Base-by-base conservation (phyloP, 2,113 vertebrate genomes). In the Melanostigma gelatinosum region DNA sequence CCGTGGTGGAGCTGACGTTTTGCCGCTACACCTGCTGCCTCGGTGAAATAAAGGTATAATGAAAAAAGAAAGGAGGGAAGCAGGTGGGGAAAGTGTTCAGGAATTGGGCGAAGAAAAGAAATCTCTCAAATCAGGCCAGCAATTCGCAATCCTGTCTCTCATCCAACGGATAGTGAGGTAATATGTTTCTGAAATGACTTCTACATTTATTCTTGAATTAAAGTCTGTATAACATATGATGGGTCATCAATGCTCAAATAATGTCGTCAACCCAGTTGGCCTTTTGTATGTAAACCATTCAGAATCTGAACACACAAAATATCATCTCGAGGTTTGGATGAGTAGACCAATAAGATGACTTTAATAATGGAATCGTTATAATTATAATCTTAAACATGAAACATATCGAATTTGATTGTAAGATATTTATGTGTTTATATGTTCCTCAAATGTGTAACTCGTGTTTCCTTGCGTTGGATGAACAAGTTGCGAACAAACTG, bases 41-140 rank as follows among this genome's bases (percentile, higher is more conserved):
- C 0, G 0, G 40, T 58, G 42, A 78, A 74, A 80, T 48, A 60
- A 81, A 70, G 20, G 55, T 22, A 5, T 50, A 77, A 61, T 74
- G 67, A 72, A 38, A 77, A 70, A 66, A 15, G 32, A 54, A 34
- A 34, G 67, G 48, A 38, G 9, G 34, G 32, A 46, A n/a, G 38
- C 15, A 10, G 8, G 36, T 20, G 11, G 8, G 48, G 38, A 42
- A n/a, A 48, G 18, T 18, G 58, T 0, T 32, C 4, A 1, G 54
- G 42, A 34, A 57, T 22, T 15, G 44, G 20, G 55, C 46, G 34
- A 40, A 64, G 58, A 6, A 65, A 64, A 5, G 0, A 52, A 22
- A 15, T 42, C 12, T 20, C 20, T 76, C 8, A 50, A 27, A 73
- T 27, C 8, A 58, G 3, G 38, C 3, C 16, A 46, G 29, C 0